phyloP scores from a whole-genome alignment of 92 coral and sea anemone genomes.

The Micromussa lordhowensis region DNA sequence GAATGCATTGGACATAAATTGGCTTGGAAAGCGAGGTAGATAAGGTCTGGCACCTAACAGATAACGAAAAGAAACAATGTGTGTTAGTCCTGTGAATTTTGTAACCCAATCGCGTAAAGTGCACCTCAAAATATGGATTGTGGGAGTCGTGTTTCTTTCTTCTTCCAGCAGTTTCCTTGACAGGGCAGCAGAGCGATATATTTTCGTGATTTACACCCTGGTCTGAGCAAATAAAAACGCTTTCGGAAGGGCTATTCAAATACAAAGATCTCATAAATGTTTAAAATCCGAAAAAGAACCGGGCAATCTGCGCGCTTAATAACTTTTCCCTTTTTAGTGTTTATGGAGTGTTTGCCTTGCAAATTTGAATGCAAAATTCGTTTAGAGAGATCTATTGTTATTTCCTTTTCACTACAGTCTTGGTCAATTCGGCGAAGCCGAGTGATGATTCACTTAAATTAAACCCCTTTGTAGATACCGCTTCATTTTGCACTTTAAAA shows the following conservation, averaged over 20 bases:
- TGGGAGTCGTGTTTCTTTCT: no score
- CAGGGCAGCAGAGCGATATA: neutral
- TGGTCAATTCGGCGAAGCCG: conserved; percentile 15
- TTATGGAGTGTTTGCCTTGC: conserved; percentile 35
- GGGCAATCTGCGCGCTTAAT: conserved; percentile 33
- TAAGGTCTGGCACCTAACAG: conserved; percentile 58
- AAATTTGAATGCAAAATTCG: conserved; percentile 25
- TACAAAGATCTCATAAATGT: conserved; percentile 41
- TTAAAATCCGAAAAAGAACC: conserved; percentile 30
- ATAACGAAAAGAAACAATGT: conserved; percentile 40
- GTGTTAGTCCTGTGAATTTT: conserved; percentile 14
- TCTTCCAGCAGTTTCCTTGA: neutral
- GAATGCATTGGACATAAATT: conserved; percentile 48
- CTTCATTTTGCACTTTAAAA: conserved; percentile 33
- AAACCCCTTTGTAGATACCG: conserved; percentile 55
- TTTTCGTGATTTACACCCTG: conserved; percentile 9
- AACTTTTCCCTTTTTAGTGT: conserved; percentile 25
- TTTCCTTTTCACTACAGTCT: conserved; percentile 28
- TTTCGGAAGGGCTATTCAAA: conserved; percentile 35
- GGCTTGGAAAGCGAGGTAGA: conserved; percentile 56
- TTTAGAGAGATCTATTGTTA: conserved; percentile 15
- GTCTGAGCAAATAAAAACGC: conserved; percentile 14
- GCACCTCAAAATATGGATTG: neutral
- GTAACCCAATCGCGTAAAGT: neutral
- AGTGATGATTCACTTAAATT: conserved; percentile 48